Evolutionary conservation across 1,140 invertebrate species (phyloP).

Genomic region (Drosophila nannoptera): DNA sequence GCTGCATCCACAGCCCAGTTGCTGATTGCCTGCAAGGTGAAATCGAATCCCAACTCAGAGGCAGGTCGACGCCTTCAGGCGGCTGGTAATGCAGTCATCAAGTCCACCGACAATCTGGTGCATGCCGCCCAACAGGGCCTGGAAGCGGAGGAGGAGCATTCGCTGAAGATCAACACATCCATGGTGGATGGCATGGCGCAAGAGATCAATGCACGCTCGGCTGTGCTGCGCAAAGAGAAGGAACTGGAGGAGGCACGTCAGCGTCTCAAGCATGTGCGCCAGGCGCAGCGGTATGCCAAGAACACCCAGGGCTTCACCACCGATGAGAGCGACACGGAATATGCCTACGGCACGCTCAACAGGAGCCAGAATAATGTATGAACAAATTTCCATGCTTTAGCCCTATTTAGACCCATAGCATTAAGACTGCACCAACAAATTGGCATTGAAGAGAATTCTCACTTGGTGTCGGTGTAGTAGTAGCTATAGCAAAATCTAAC

Average conservation of each 20-base stretch:
- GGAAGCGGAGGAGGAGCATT: constrained; percentile 93
- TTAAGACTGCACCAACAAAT: constrained; percentile 47
- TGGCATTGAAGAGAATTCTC: constrained; percentile 46
- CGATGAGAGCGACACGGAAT: constrained; percentile 82
- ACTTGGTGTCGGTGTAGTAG: constrained; percentile 47
- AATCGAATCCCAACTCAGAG: constrained; percentile 96
- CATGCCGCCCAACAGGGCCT: constrained; percentile 95
- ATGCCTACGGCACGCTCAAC: constrained; percentile 65
- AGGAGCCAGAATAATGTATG: constrained; percentile 78
- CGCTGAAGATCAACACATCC: constrained; percentile 91
- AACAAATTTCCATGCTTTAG: constrained; percentile 17
- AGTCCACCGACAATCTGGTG: constrained; percentile 98
- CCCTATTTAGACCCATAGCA: background rate
- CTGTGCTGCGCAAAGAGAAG: constrained; percentile 94
- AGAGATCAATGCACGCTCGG: constrained; percentile 92
- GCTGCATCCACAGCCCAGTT: constrained; percentile 98
- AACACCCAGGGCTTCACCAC: constrained; percentile 81
- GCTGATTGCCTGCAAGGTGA: constrained; percentile 97
- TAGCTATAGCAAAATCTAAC: constrained; percentile 39
- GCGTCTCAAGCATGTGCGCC: constrained; percentile 90
- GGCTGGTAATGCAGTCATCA: constrained; percentile 98
- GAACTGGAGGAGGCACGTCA: constrained; percentile 95
- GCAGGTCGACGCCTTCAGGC: constrained; percentile 95
- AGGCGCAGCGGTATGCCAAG: constrained; percentile 89
- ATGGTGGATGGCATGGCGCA: constrained; percentile 97